Evolutionary conservation across 1,140 invertebrate genomes (phyloP).

Genomic region (Drosophila obscura): DNA sequence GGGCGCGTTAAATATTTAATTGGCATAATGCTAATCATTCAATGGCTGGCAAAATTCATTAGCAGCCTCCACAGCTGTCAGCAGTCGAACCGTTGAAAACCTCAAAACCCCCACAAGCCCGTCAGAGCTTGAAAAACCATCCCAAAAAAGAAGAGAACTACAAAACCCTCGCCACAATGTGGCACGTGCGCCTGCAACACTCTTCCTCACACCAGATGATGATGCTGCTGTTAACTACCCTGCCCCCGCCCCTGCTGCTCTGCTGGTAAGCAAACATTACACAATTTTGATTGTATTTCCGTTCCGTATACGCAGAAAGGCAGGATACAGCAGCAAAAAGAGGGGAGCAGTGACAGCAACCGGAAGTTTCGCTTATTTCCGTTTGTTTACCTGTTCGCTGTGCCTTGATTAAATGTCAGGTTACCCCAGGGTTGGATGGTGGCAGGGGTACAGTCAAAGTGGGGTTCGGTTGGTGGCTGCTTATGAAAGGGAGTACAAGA

Average conservation of each 20-base stretch:
- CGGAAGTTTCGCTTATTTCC: constrained; percentile 81
- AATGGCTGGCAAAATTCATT: constrained; percentile 73
- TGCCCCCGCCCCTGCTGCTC: constrained; percentile 5
- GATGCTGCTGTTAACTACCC: neutral
- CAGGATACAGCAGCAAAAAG: constrained; percentile 46
- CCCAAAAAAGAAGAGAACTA: constrained; percentile 32
- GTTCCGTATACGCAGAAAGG: constrained; percentile 70
- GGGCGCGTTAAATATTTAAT: constrained; percentile 75
- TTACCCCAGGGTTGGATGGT: constrained; percentile 20
- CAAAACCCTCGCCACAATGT: constrained; percentile 41
- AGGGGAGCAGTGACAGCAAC: constrained; percentile 60
- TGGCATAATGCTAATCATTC: constrained; percentile 73
- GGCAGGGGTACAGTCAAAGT: constrained; percentile 3
- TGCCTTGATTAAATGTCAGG: constrained; percentile 79
- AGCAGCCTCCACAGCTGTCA: constrained; percentile 54
- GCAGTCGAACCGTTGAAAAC: constrained; percentile 30
- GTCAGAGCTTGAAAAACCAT: constrained; percentile 25
- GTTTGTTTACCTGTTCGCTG: constrained; percentile 80
- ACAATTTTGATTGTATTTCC: constrained; percentile 82
- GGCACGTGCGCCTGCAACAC: constrained; percentile 29
- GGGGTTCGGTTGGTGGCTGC: neutral
- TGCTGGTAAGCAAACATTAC: constrained; percentile 72
- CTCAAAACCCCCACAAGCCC: constrained; percentile 43
- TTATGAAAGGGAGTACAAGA: no score
- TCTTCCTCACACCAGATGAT: constrained; percentile 6